Evolutionary conservation across 2,888 invertebrate species (phyloP).

Genomic region (Lycophotia porphyrea): DNA sequence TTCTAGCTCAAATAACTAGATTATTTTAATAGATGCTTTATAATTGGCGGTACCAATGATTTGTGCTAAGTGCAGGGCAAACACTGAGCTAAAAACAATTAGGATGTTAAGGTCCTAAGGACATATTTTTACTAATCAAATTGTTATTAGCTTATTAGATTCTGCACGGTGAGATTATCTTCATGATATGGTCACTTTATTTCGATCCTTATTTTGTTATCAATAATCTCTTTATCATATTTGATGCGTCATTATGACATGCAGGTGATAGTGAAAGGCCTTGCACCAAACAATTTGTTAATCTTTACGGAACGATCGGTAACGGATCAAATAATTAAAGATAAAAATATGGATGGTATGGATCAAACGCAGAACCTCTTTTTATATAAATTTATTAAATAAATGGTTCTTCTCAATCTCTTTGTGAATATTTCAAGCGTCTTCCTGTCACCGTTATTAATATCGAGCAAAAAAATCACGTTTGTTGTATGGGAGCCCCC

Average conservation of each 20-base stretch:
- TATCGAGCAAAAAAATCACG: too few relatives aligned
- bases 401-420: too few relatives aligned
- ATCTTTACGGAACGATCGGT: too few relatives aligned
- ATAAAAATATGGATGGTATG: background rate
- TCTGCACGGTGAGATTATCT: constrained; percentile 11
- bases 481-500: too few relatives aligned
- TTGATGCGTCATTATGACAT: constrained; percentile 23
- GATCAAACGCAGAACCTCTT: background rate
- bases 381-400: background rate
- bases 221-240: background rate
- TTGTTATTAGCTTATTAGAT: background rate
- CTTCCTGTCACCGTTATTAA: too few relatives aligned
- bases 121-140: background rate
- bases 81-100: background rate
- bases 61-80: background rate
- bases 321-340: background rate
- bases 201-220: background rate
- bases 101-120: background rate
- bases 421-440: too few relatives aligned
- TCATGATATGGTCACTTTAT: background rate
- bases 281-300: constrained; percentile 1
- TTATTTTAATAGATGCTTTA: background rate
- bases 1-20: background rate
- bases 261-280: constrained; percentile 11
- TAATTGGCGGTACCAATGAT: background rate